These are phyloP conservation scores for Gymnopithys bicolor DNA, from an alignment of 2,797 vertebrate genomes.

Conservation along the genomic window DNA sequence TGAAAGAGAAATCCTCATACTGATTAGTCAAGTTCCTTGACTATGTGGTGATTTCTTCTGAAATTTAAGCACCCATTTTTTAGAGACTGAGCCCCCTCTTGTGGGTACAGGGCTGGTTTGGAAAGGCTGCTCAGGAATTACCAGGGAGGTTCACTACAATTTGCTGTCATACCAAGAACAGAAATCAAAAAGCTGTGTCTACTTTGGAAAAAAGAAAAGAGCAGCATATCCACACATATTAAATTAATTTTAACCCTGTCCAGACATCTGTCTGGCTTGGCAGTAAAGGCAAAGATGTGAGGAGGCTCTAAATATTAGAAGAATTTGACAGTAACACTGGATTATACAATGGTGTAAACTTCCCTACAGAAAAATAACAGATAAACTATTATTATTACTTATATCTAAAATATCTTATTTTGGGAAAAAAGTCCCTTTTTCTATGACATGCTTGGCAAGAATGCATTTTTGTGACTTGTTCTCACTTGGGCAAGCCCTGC, in stretches of 20 bases:
- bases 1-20: conserved; percentile 69
- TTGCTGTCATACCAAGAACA: neutral
- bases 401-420: neutral
- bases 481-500: conserved; percentile 40
- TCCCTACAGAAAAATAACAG: neutral
- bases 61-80: neutral
- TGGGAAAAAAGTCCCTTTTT: neutral
- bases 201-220: too few species aligned
- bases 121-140: neutral
- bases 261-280: neutral
- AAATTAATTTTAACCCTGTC: neutral
- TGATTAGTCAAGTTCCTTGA: neutral
- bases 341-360: neutral
- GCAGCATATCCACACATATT: too few species aligned
- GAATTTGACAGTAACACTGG: neutral
- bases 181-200: too few species aligned
- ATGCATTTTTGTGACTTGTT: neutral
- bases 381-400: neutral
- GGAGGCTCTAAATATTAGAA: neutral
- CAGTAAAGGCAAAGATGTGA: neutral
- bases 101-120: neutral
- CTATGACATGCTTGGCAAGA: neutral
- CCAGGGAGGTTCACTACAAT: neutral
- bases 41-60: neutral
- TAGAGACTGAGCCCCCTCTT: neutral